These are phyloP conservation scores for Mythimna ferrago DNA, from an alignment of 2,888 invertebrate genomes.

Conservation along the genomic window DNA sequence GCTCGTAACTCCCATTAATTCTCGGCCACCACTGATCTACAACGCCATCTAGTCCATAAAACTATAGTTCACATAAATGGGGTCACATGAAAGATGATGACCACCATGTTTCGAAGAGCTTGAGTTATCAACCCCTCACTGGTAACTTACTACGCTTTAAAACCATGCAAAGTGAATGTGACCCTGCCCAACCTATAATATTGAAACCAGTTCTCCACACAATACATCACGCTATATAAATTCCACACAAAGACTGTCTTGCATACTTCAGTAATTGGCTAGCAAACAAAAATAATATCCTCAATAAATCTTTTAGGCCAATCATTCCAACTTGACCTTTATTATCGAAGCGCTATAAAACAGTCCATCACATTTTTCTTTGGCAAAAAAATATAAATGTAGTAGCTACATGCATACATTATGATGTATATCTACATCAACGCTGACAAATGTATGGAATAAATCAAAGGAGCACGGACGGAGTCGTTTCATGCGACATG, in stretches of 20 bases:
- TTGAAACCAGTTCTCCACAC: background rate
- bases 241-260: slow-evolving; percentile 24
- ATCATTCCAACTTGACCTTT: slow-evolving; percentile 76
- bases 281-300: slow-evolving; percentile 60
- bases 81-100: too few species aligned
- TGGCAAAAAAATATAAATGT: slow-evolving; percentile 73
- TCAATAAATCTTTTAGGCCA: slow-evolving; percentile 66
- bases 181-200: background rate
- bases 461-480: slow-evolving; percentile 80
- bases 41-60: too few species aligned
- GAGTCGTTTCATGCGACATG: slow-evolving; percentile 73
- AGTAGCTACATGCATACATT: slow-evolving; percentile 78
- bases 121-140: too few species aligned
- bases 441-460: slow-evolving; percentile 83
- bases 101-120: too few species aligned
- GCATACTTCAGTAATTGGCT: slow-evolving; percentile 54
- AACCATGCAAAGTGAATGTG: background rate
- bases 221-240: slow-evolving; percentile 13
- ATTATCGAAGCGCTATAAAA: slow-evolving; percentile 71
- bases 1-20: too few species aligned
- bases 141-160: too few species aligned
- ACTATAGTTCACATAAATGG: too few species aligned
- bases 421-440: slow-evolving; percentile 75
- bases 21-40: too few species aligned
- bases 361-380: slow-evolving; percentile 76